These are phyloP conservation scores for Drosophila ochracea DNA, from an alignment of 2,888 invertebrate species.

Conservation along the genomic window DNA sequence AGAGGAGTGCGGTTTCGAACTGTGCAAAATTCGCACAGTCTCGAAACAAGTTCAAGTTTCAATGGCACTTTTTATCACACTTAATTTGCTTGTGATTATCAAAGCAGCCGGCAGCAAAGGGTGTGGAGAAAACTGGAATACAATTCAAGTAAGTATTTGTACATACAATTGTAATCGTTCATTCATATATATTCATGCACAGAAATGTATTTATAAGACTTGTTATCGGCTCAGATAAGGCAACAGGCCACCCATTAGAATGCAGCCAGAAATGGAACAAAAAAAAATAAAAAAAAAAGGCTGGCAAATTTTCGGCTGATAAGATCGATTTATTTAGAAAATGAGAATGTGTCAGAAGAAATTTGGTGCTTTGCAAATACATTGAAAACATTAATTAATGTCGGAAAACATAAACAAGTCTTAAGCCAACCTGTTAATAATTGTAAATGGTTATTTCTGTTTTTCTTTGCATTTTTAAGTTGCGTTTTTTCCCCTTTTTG, in stretches of 20 bases:
- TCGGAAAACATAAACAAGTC: not conserved
- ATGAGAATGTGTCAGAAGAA: slow-evolving; percentile 26
- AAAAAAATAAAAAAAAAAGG: not conserved
- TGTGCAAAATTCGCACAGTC: slow-evolving; percentile 48
- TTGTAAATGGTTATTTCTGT: not conserved
- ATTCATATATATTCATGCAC: slow-evolving; percentile 12
- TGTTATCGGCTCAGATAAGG: slow-evolving; percentile 50
- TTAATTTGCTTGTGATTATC: slow-evolving; percentile 32
- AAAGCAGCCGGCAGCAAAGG: not conserved
- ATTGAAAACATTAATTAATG: not conserved
- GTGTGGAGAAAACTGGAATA: not conserved
- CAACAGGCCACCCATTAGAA: slow-evolving; percentile 31
- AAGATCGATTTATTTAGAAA: slow-evolving; percentile 37
- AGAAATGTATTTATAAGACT: slow-evolving; percentile 24
- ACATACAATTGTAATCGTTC: slow-evolving; percentile 40
- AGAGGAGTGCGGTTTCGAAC: not conserved
- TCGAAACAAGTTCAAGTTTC: slow-evolving; percentile 57
- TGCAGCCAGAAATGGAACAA: slow-evolving; percentile 12
- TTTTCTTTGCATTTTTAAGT: not conserved
- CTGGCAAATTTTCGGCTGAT: slow-evolving; percentile 34
- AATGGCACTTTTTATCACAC: slow-evolving; percentile 43
- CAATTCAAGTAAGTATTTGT: slow-evolving; percentile 21
- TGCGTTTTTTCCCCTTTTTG: not conserved
- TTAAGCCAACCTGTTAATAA: not conserved
- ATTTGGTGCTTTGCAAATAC: not conserved